Evolutionary conservation across 2,888 invertebrate genomes (phyloP), one percentile per base, ranked within the genome.

Genomic region (Galerucella nymphaeae): DNA sequence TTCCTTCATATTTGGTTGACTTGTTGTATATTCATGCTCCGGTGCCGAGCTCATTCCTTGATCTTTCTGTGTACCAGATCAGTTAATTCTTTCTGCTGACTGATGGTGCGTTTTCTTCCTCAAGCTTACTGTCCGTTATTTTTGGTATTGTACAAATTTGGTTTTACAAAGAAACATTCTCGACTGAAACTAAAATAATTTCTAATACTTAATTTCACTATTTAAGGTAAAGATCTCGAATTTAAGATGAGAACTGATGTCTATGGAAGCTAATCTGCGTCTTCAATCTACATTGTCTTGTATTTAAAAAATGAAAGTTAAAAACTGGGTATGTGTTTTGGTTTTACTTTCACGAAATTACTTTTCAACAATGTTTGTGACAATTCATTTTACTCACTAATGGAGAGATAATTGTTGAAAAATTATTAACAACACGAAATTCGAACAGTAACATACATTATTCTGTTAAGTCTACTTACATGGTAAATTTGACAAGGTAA

Each of bases 251-350:
- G 18, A 62, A 62, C 30, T 11, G 30, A 30, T 38, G 16, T n/a
- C 16, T 42, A 42, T 42, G 42, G 16, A 1, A 13, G 42, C 18
- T 42, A 42, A 62, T 62, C 61, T 18, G 13, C 5, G 42, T 62
- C 11, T 16, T 62, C 18, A 62, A 62, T 62, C 61, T 62, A 62
- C 5, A 62, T 42, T 42, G 42, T 42, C 41, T 18, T 18, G n/a
- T 16, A 30, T 61, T 41, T 41, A 42, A 62, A 58, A 62, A 42
- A 62, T 41, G 61, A 62, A 62, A 62, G 61, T 42, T 62, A 62
- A 42, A 42, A 41, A 62, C 42, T 41, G 9, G 61, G 41, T 61
- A 61, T 2, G 2, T 16, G 61, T 38, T 62, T 30, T 38, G 16
- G 13, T 38, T 59, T 16, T 62, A 62, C 61, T 62, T 62, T 62